Base-by-base conservation (phyloP, 2,113 vertebrate species). In the Etia nguti region DNA sequence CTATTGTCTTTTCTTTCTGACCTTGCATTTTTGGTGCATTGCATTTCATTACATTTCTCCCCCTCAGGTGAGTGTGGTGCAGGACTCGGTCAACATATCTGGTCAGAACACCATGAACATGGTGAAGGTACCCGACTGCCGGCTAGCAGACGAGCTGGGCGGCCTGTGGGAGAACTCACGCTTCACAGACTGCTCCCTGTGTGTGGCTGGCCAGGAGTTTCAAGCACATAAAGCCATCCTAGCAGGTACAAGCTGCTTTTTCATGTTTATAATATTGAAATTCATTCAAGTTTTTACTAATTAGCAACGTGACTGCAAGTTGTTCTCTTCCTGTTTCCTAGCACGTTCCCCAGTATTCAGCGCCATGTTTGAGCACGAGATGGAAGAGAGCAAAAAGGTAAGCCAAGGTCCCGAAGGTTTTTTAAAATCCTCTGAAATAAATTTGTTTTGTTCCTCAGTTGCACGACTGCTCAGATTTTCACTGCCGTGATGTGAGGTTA, bases 321-420 rank as follows among this genome's bases (percentile, higher is more conserved):
- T 56, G 26, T 90, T 36, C 52, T 79, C 5, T 22, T 84, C 34
- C 68, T 81, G 38, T 36, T 90, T 87, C 87, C 54, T 95, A 99
- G 98, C 98, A 0, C 97, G 98, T 8, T 99, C 99, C 9, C 99
- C 99, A 0, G 99, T 99, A 38, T 99, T 99, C 95, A 99, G 98
- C 34, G 98, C 98, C 95, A 99, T 99, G 99, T 99, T 99, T 95
- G 98, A 99, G 93, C 98, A 99, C 12, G 98, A 99, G 95, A 99
- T 99, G 98, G 98, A 99, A 56, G 98, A 99, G 91, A 99, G 98
- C 94, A 99, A 99, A 96, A 99, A 99, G 97, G 98, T 99, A 93
- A 94, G 97, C 84, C 81, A 34, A 85, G 41, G 36, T 79, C 57
- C 68, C 34, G 6, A 10, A 24, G 75, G 22, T 38, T 81, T 31